A percentile compares a stretch with the other conserved stretches of the same genome.
phyloP scores from a whole-genome alignment of 2,888 invertebrate species.

The Drosophila formosana region DNA sequence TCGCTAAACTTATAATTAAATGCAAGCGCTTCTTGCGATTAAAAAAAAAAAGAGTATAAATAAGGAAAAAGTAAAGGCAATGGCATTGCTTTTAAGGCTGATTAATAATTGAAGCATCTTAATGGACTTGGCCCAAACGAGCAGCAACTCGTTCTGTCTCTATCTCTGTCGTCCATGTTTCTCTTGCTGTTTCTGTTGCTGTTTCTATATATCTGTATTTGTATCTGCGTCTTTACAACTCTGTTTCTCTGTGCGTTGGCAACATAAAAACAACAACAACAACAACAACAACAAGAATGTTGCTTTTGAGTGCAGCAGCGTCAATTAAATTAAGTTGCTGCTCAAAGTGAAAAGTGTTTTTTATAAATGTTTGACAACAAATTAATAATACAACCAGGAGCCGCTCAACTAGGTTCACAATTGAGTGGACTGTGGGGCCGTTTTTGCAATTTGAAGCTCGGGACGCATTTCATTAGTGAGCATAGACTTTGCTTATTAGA shows the following conservation, averaged over 20 bases:
- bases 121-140: slow-evolving; percentile 71
- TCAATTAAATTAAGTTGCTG: slow-evolving; percentile 74
- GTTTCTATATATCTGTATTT: slow-evolving; percentile 5
- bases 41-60: slow-evolving; percentile 52
- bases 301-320: slow-evolving; percentile 69
- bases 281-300: slow-evolving; percentile 42
- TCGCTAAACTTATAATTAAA: slow-evolving; percentile 69
- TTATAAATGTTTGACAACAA: slow-evolving; percentile 64
- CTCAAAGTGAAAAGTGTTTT: slow-evolving; percentile 66
- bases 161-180: slow-evolving; percentile 10
- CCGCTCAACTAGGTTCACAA: background rate
- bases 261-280: slow-evolving; percentile 31
- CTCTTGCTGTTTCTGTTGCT: background rate
- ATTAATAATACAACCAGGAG: slow-evolving; percentile 56
- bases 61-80: slow-evolving; percentile 40
- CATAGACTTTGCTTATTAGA: slow-evolving; percentile 45
- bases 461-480: slow-evolving; percentile 38
- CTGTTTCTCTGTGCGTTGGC: slow-evolving; percentile 25
- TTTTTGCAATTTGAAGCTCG: slow-evolving; percentile 9
- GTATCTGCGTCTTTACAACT: background rate
- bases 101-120: slow-evolving; percentile 77
- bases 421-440: background rate
- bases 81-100: slow-evolving; percentile 75
- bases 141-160: slow-evolving; percentile 53
- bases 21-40: slow-evolving; percentile 72